These are phyloP conservation scores for Junonia oenone DNA, from an alignment of 2,888 invertebrate genomes.

Conservation along the genomic window DNA sequence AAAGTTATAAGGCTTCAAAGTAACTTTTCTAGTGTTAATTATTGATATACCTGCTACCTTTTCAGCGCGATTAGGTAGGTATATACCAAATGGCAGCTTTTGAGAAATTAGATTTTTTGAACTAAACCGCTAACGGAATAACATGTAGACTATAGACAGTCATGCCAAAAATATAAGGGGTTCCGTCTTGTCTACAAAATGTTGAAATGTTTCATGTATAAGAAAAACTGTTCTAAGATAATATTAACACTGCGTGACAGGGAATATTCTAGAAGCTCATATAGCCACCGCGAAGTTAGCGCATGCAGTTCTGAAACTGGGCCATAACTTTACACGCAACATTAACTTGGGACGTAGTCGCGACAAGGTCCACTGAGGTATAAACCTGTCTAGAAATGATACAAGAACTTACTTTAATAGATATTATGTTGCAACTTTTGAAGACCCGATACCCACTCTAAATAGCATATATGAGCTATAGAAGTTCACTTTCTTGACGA, in stretches of 20 bases:
- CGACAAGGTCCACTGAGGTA: constrained; percentile 44
- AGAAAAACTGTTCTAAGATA: constrained; percentile 25
- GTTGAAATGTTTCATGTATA: not conserved
- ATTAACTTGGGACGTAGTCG: constrained; percentile 64
- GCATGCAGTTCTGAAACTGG: constrained; percentile 60
- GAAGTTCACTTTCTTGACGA: no score
- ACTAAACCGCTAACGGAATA: no score
- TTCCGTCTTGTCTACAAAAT: not conserved
- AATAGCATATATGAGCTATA: no score
- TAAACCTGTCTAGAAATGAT: constrained; percentile 20
- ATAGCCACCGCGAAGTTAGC: constrained; percentile 52
- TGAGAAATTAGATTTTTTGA: no score
- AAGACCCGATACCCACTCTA: no score
- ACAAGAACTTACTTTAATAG: not conserved
- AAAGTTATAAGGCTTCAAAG: no score
- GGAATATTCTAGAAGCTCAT: constrained; percentile 55
- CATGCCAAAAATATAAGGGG: no score
- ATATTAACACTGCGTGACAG: constrained; percentile 57
- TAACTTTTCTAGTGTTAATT: no score
- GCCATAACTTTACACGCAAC: constrained; percentile 73
- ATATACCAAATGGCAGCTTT: no score
- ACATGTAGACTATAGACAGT: no score
- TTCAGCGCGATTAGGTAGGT: no score
- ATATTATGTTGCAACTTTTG: not conserved
- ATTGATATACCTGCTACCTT: no score